Evolutionary conservation across 2,888 invertebrate species (phyloP), one percentile per base, ranked within the genome.

Genomic region (Drosophila kambysellisi): DNA sequence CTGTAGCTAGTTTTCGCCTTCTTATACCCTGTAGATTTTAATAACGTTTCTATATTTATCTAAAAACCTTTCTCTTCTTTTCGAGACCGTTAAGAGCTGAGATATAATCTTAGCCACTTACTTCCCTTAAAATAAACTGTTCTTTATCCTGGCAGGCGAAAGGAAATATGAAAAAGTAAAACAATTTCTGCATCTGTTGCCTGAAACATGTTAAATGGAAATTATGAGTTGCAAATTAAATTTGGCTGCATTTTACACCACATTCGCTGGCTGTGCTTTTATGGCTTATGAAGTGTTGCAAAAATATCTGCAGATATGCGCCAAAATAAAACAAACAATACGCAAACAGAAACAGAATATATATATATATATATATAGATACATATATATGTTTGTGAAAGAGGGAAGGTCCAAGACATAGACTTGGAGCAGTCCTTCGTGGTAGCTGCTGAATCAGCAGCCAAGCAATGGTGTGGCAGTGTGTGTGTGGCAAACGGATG

Each of bases 221-320:
- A 80, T 84, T 86, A 87, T 83, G 84, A 71, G 78, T 74, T 79
- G 76, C 75, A 86, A 88, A 88, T 88, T 88, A 82, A 88, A 88
- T 88, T 88, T 83, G 70, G 65, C 83, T 82, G 74, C 80, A 81
- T 68, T 82, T 81, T 75, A 58, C 80, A 79, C 79, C 77, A 82
- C 73, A 82, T 80, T 74, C 70, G 64, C 52, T 67, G 76, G 65
- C 57, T 62, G 64, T 70, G 77, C 74, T 82, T 82, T 88, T 83
- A 83, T 87, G 87, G 88, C 82, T 88, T 88, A 88, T 88, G 84
- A 86, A 88, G 87, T 88, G 87, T 84, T 86, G 79, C 70, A 59
- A 76, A 84, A 86, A 86, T 86, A 88, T 86, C 80, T 67, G 72
- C 82, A 82, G 77, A 81, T 77, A 82, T 75, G 75, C 67, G 74